Evolutionary conservation across 2,888 invertebrate species (phyloP).

Genomic region (Agrotis segetum): DNA sequence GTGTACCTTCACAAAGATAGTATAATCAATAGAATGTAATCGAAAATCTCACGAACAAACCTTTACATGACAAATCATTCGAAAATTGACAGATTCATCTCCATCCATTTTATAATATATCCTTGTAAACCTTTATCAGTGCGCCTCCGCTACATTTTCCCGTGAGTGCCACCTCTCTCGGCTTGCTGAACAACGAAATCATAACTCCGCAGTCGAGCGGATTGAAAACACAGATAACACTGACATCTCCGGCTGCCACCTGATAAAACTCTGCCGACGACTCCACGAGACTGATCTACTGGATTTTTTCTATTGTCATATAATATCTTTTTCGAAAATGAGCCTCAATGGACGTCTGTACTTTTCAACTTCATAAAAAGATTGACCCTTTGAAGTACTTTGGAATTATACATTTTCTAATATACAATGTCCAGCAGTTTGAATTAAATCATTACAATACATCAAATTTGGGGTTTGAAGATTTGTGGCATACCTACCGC

Average conservation of each 20-base stretch:
- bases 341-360: constrained; percentile 24
- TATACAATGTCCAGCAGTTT: not conserved
- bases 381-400: constrained; percentile 50
- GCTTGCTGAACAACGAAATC: constrained; percentile 70
- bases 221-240: constrained; percentile 69
- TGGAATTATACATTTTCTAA: not conserved
- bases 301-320: constrained; percentile 42
- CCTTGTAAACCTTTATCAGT: constrained; percentile 1
- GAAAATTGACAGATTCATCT: not conserved
- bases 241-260: constrained; percentile 61
- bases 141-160: constrained; percentile 34
- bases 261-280: constrained; percentile 51
- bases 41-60: not conserved
- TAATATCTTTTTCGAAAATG: constrained; percentile 36
- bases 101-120: not conserved
- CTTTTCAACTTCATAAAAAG: constrained; percentile 30
- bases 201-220: constrained; percentile 71
- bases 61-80: not conserved
- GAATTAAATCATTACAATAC: not conserved
- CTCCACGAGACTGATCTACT: constrained; percentile 38
- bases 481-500: too few species aligned
- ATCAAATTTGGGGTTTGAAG: too few species aligned
- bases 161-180: constrained; percentile 21
- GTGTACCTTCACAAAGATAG: too few species aligned
- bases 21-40: not conserved